Percentiles rank a stretch among this genome's conserved stretches.
phyloP scores from a whole-genome alignment of 2,797 vertebrate species.

The Cygnus olor region DNA sequence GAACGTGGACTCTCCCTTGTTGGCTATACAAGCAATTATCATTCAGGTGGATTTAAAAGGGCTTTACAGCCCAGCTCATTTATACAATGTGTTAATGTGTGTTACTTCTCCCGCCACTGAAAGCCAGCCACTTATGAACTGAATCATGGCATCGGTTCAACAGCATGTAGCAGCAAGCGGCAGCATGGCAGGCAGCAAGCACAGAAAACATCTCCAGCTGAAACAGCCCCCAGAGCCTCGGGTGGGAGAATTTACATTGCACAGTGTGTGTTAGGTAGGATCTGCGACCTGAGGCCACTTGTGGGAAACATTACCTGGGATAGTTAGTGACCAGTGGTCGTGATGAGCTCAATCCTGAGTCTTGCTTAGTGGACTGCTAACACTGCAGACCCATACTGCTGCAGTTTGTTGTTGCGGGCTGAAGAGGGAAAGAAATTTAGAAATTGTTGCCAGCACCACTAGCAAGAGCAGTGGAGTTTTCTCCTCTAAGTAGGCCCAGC shows the following conservation, averaged over 20 bases:
- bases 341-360: background rate
- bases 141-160: slow-evolving; percentile 14
- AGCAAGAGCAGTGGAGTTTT: background rate
- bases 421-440: background rate
- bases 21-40: slow-evolving; percentile 21
- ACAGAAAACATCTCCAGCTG: background rate
- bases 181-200: background rate
- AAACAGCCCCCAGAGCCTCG: background rate
- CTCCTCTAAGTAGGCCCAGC: background rate
- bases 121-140: background rate
- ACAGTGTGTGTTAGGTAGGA: background rate
- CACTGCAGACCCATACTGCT: background rate
- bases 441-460: background rate
- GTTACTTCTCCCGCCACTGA: background rate
- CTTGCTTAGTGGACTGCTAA: background rate
- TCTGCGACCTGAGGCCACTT: background rate
- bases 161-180: background rate
- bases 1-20: background rate
- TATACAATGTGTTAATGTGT: slow-evolving; percentile 31
- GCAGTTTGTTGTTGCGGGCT: background rate
- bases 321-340: background rate
- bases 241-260: background rate
- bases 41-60: slow-evolving; percentile 36
- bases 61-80: background rate
- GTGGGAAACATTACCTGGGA: background rate